These are phyloP conservation scores for Pycnonotus jocosus DNA, from an alignment of 2,113 vertebrate species.

Conservation along the genomic window DNA sequence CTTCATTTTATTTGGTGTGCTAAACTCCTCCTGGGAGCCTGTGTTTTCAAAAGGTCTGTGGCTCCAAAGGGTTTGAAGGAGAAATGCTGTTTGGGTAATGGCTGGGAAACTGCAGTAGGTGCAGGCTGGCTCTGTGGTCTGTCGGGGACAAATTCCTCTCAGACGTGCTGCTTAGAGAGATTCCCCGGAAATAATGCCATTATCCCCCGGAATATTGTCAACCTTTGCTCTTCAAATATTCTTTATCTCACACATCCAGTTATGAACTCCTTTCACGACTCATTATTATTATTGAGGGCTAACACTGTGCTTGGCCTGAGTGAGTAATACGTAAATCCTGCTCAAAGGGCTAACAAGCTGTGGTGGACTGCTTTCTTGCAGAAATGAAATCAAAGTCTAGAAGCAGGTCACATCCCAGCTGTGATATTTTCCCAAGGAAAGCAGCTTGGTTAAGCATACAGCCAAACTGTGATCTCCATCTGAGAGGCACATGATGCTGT, in stretches of 20 bases:
- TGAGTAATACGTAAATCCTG: background rate
- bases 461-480: background rate
- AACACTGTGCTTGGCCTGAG: background rate
- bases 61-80: background rate
- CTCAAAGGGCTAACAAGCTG: background rate
- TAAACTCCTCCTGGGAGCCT: background rate
- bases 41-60: background rate
- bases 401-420: conserved; percentile 26
- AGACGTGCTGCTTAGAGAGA: background rate
- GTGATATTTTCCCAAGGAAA: conserved; percentile 42
- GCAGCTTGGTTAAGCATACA: background rate
- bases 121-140: background rate
- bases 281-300: conserved; percentile 14
- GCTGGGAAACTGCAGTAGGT: background rate
- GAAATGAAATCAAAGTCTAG: conserved; percentile 5
- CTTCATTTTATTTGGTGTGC: background rate
- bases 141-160: background rate
- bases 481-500: background rate
- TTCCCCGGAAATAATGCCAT: background rate
- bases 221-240: conserved; percentile 17
- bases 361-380: background rate
- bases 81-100: background rate
- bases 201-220: background rate
- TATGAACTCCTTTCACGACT: conserved; percentile 29
- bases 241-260: background rate